Conservation (phyloP, 2,797 vertebrate species). For the Poeciliopsis turneri region DNA sequence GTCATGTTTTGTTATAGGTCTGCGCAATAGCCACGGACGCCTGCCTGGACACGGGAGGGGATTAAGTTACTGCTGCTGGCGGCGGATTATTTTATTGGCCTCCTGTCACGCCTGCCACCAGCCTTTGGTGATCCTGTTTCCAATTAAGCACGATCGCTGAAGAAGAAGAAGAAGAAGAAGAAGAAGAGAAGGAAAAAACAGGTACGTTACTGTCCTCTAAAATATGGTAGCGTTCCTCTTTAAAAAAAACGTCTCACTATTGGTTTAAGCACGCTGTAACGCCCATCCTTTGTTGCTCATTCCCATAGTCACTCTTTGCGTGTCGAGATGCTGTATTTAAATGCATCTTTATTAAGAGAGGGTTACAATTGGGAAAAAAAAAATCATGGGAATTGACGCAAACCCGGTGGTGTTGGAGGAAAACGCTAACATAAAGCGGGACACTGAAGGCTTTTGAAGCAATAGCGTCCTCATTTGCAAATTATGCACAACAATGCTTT, state of each 20-base stretch:
- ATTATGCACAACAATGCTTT: neutral
- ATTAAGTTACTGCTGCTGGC: constrained; percentile 78
- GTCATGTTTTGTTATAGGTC: constrained; percentile 52
- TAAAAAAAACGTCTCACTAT: constrained; percentile 3
- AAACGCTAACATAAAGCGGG: neutral
- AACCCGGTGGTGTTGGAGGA: neutral
- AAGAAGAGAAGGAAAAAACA: constrained; percentile 33
- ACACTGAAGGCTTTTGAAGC: neutral
- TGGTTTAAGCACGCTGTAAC: constrained; percentile 9
- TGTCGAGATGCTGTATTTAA: neutral
- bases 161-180: neutral
- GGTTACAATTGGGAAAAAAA: constrained; percentile 22
- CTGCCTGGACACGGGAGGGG: constrained; percentile 69
- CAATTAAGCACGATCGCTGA: constrained; percentile 46
- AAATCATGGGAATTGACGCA: neutral
- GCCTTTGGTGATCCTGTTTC: constrained; percentile 45
- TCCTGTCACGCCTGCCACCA: constrained; percentile 62
- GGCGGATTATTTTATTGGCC: constrained; percentile 79
- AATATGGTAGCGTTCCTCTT: neutral
- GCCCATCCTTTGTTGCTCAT: constrained; percentile 39
- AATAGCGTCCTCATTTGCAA: neutral
- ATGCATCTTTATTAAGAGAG: neutral
- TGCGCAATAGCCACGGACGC: constrained; percentile 51
- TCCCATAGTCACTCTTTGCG: constrained; percentile 16
- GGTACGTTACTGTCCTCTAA: constrained; percentile 55